Evolutionary conservation across 2,888 invertebrate species (phyloP).

Genomic region (Euzetes globulus): DNA sequence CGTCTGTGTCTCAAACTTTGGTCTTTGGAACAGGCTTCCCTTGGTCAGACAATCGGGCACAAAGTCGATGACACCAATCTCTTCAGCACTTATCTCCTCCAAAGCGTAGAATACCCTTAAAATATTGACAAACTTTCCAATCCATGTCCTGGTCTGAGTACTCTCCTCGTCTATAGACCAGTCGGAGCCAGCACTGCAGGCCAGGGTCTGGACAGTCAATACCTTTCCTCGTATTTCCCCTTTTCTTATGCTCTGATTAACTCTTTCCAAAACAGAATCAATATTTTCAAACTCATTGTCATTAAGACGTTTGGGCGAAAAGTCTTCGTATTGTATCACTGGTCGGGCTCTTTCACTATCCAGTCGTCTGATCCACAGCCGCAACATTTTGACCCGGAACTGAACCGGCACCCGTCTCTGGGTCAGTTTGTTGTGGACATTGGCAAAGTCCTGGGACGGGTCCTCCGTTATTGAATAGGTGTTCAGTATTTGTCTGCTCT

Average conservation of each 20-base stretch:
- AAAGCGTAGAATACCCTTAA: constrained; percentile 22
- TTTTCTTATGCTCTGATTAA: constrained; percentile 14
- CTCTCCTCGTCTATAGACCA: not conserved
- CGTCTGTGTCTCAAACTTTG: constrained; percentile 40
- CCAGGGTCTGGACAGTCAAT: constrained; percentile 18
- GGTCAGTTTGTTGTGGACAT: too few species aligned
- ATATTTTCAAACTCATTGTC: constrained; percentile 26
- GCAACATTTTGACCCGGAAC: not conserved
- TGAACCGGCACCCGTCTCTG: not conserved
- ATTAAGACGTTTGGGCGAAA: not conserved
- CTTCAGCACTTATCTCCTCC: not conserved
- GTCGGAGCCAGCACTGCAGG: not conserved
- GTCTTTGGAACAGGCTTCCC: constrained; percentile 40
- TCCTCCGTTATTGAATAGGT: not conserved
- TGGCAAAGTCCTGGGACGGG: too few species aligned
- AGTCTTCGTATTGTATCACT: not conserved
- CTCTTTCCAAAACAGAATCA: not conserved
- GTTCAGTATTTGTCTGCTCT: constrained; percentile 6
- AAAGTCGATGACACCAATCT: constrained; percentile 40
- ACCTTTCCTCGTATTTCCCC: constrained; percentile 7
- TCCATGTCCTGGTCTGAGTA: not conserved
- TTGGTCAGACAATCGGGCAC: constrained; percentile 36
- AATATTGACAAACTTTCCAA: constrained; percentile 6
- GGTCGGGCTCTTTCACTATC: not conserved
- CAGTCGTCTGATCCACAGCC: not conserved